Conservation (phyloP, 2,888 invertebrate genomes). For the Himalopsyche japonica region DNA sequence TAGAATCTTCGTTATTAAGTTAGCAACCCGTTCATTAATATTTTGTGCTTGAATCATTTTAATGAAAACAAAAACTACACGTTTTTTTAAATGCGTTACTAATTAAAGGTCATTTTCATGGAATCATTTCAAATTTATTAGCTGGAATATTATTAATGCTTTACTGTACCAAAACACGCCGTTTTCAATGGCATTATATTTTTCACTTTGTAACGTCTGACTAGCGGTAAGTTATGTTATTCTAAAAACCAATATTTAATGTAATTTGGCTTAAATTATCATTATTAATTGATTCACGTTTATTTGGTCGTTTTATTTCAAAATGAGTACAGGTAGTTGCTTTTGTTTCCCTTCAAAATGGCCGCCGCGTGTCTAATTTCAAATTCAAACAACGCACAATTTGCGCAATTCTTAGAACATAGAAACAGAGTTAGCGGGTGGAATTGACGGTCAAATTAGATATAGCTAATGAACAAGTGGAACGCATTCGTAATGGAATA, state of each 20-base stretch:
- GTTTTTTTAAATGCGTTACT: no score
- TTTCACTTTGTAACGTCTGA: no score
- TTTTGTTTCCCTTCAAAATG: neutral
- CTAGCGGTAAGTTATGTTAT: no score
- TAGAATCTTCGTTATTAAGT: neutral
- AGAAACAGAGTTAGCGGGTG: neutral
- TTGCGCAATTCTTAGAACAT: neutral
- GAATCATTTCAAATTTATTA: no score
- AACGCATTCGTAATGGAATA: neutral
- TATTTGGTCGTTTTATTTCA: neutral
- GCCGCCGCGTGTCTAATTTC: neutral
- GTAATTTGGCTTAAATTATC: no score
- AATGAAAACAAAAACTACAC: no score
- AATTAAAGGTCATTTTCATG: no score
- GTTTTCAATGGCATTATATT: no score
- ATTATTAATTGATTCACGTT: no score
- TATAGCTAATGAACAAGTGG: constrained; percentile 12
- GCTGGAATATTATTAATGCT: no score
- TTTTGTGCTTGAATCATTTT: neutral
- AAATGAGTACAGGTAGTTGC: neutral
- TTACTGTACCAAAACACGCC: no score
- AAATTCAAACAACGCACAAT: neutral
- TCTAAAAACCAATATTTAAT: no score
- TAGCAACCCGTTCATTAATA: neutral
- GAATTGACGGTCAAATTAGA: constrained; percentile 9